phyloP scores from a whole-genome alignment of 2,797 vertebrate genomes.

The Ficedula albicollis region DNA sequence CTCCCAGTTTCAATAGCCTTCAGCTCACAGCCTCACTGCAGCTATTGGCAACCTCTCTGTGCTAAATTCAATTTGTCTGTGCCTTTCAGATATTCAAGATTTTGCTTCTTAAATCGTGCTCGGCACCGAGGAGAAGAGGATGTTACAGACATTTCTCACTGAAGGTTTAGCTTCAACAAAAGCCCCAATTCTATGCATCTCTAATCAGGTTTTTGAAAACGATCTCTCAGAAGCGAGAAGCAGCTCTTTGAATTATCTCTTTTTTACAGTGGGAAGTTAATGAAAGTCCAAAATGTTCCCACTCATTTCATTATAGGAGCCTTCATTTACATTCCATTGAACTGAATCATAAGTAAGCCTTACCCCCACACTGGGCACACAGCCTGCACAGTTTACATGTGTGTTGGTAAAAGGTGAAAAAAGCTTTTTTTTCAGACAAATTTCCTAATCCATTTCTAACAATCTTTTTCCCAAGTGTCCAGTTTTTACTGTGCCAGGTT shows the following conservation, averaged over 20 bases:
- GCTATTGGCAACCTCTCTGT: neutral
- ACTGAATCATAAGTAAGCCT: conserved; percentile 46
- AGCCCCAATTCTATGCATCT: neutral
- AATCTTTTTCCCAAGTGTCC: neutral
- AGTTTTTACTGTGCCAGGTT: neutral
- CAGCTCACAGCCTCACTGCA: neutral
- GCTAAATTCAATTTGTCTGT: neutral
- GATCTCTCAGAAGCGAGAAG: neutral
- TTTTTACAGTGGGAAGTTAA: neutral
- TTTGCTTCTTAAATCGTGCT: neutral
- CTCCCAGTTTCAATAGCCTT: neutral
- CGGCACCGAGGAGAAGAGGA: neutral
- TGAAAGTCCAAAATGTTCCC: conserved; percentile 29
- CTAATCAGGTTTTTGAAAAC: conserved; percentile 35
- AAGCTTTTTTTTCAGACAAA: neutral
- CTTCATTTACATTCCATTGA: conserved; percentile 47
- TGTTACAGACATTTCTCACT: neutral
- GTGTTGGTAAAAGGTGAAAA: conserved; percentile 37
- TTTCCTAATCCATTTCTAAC: conserved; percentile 15
- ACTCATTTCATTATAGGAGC: conserved; percentile 26
- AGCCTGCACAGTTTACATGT: conserved; percentile 17
- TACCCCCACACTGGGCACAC: neutral
- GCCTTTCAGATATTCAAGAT: neutral
- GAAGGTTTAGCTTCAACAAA: conserved; percentile 6
- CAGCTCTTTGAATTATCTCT: conserved; percentile 10